Base-by-base conservation (phyloP, 1,140 invertebrate species). In the Yoshiicerus persimilis region DNA sequence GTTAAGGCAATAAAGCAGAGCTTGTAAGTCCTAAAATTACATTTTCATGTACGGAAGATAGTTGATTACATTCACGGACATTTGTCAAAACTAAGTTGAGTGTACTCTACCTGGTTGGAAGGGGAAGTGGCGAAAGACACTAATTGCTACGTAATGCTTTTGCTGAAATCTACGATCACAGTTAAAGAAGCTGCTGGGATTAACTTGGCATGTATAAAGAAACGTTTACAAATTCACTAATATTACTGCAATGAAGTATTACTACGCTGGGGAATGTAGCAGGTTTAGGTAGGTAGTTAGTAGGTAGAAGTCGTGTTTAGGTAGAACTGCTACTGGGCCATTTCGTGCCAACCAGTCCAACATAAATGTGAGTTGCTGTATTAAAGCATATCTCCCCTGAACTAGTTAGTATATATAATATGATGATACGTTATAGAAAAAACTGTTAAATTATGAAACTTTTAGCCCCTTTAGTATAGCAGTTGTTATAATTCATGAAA, bases 391-490 rank as follows among this genome's bases (percentile, higher is more conserved):
- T 25, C 23, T 70, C 1, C 66, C 10, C 9, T 16, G 5, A 70
- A 11, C 23, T 38, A 83, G 4, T 70, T 16, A 27, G 23, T 10
- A 36, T 83, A 41, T 16, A 83, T n/a, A 25, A 34, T 38, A 36
- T 36, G 77, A 34, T 34, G 77, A 20, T 83, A 20, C 77, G 30
- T 25, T n/a, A n/a, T n/a, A 27, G 77, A 41, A 39, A 83, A 83
- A 41, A 38, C 34, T 83, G 77, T 11, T 83, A 83, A 83, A 83
- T 39, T 83, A 83, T 83, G 77, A 83, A 83, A 83, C 23, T 38
- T 41, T 83, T 83, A 83, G 30, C 77, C 66, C 66, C 38, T 83
- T 30, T 11, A 41, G 34, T 41, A 83, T 39, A 83, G 32, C 32
- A 83, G 77, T 38, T 38, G 38, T 41, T 41, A 83, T 83, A 83